Base-by-base conservation (phyloP, 2,888 invertebrate genomes). In the Geophilus truncorum region DNA sequence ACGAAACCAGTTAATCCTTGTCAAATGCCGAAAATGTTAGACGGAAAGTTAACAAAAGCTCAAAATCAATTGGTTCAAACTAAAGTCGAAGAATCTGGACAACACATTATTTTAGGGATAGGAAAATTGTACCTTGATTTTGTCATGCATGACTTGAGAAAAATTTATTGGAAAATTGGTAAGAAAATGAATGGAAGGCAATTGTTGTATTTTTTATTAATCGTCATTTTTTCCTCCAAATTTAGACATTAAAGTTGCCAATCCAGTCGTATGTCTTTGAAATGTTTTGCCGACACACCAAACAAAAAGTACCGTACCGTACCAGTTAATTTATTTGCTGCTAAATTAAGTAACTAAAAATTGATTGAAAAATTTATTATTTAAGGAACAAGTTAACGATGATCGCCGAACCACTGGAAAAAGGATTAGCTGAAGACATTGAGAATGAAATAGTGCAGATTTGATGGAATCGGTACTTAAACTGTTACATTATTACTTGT, bases 21-120 rank as follows among this genome's bases (percentile, higher is more conserved):
- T 0, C 99, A 99, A 86, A 87, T 99, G 85, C 99, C 99, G 0
- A 99, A 99, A 89, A 99, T 99, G 99, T 90, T 99, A 87, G 99
- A 99, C 86, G 99, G 99, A 99, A 99, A 89, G 98, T 98, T 79
- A 98, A 98, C 90, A 99, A 99, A 87, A 97, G 97, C 0, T 99
- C n/a, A n/a, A n/a, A n/a, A 99, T 88, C 99, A 99, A 0, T 89
- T 99, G 78, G 89, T 99, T 80, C 95, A 94, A 0, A 99, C 98
- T 0, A 92, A 96, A 83, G 90, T 90, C 1, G 99, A 99, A 87
- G 99, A 99, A 88, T 97, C 97, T 2, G 99, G 99, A 0, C 99
- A 99, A 87, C 99, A 99, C 88, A 95, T 99, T 45, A 93, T 99
- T 80, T 89, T 99, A 21, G 99, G 99, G 70, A 98, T 99, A 0